Conservation (phyloP, 2,888 invertebrate genomes). For the Siphonodentalium dalli region DNA sequence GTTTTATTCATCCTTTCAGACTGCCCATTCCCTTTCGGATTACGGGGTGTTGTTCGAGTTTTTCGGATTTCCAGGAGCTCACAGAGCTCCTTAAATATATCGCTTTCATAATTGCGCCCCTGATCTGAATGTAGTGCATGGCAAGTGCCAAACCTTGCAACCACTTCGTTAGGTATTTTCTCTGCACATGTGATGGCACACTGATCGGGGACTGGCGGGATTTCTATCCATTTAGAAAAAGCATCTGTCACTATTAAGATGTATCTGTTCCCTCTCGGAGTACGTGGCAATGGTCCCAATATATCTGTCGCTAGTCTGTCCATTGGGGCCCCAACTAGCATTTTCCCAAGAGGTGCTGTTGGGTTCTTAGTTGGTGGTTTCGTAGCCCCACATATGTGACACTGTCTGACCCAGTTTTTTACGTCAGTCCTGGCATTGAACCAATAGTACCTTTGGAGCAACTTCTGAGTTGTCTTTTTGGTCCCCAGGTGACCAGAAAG, state of each 20-base stretch:
- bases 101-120: constrained; percentile 27
- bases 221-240: constrained; percentile 24
- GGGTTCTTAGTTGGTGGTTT: constrained; percentile 10
- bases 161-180: constrained; percentile 11
- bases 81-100: constrained; percentile 27
- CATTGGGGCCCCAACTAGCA: constrained; percentile 76
- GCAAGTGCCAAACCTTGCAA: constrained; percentile 22
- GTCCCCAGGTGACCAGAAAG: constrained; percentile 13
- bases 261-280: constrained; percentile 13
- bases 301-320: constrained; percentile 18
- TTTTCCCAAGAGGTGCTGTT: constrained; percentile 67
- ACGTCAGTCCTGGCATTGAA: constrained; percentile 7
- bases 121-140: constrained; percentile 26
- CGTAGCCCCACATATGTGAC: constrained; percentile 15
- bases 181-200: constrained; percentile 19
- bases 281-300: constrained; percentile 20
- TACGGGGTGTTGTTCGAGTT: constrained; percentile 17
- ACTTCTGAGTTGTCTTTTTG: constrained; percentile 12
- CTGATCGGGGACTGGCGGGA: constrained; percentile 16
- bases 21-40: constrained; percentile 29
- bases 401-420: constrained; percentile 6
- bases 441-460: constrained; percentile 16
- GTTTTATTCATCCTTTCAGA: constrained; percentile 26
- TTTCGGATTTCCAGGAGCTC: constrained; percentile 24
- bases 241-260: constrained; percentile 23